Conservation (phyloP, 2,888 invertebrate species). For the Pecten maximus region DNA sequence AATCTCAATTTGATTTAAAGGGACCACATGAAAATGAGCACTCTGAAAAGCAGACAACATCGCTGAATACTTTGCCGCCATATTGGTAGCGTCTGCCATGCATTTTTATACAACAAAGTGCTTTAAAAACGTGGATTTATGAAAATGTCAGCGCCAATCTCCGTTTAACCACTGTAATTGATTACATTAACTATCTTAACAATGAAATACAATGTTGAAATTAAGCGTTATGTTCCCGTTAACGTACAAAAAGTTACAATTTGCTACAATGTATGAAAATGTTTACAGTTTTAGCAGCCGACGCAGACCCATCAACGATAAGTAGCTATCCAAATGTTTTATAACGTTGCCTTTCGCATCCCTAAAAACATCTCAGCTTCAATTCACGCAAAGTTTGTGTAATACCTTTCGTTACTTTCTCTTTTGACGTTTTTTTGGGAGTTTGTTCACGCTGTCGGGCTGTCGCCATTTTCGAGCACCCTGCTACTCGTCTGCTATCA, state of each 20-base stretch:
- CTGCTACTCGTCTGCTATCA: slow-evolving; percentile 68
- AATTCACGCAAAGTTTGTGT: not conserved
- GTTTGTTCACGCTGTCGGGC: slow-evolving; percentile 52
- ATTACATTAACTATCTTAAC: not conserved
- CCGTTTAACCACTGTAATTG: not conserved
- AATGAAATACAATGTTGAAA: slow-evolving; percentile 29
- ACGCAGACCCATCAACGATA: slow-evolving; percentile 31
- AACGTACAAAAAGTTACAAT: slow-evolving; percentile 16
- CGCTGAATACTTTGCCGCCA: slow-evolving; percentile 55
- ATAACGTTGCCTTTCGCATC: not conserved
- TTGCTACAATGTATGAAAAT: slow-evolving; percentile 30
- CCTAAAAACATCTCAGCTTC: not conserved
- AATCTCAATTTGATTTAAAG: not conserved
- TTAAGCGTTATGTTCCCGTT: not conserved
- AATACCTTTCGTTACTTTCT: slow-evolving; percentile 42
- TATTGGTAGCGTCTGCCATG: slow-evolving; percentile 62
- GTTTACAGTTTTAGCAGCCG: slow-evolving; percentile 45
- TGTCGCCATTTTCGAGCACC: slow-evolving; percentile 58
- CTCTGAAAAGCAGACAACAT: slow-evolving; percentile 30
- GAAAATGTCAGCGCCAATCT: not conserved
- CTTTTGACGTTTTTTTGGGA: slow-evolving; percentile 45
- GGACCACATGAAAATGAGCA: not conserved
- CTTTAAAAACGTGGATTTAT: not conserved
- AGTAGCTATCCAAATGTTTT: not conserved
- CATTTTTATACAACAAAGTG: not conserved